Percentiles rank a stretch among this genome's conserved stretches.
phyloP scores from a whole-genome alignment of 2,888 invertebrate genomes.

The Dioctria linearis region DNA sequence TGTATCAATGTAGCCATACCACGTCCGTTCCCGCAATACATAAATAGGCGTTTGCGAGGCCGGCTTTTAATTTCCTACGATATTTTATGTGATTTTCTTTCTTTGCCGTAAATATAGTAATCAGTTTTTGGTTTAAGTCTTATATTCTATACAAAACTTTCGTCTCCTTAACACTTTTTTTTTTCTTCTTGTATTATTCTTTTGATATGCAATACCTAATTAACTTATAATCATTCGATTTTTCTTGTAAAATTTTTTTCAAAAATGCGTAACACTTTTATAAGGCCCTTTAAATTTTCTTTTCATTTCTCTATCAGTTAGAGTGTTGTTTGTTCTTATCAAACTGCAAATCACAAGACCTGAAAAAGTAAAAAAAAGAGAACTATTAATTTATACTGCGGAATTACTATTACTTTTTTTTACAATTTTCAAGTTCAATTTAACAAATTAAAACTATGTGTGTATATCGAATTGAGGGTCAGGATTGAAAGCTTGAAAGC shows the following conservation, averaged over 20 bases:
- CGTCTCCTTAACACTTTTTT: conserved; percentile 14
- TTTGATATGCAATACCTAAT: conserved; percentile 57
- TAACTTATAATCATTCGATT: conserved; percentile 27
- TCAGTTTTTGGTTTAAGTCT: conserved; percentile 18
- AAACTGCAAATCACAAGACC: conserved; percentile 19
- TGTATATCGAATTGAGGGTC: too few relatives aligned
- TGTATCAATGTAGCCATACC: conserved; percentile 87
- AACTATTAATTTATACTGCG: not conserved
- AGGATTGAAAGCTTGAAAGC: too few relatives aligned
- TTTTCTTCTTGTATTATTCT: conserved; percentile 23
- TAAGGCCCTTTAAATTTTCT: conserved; percentile 56
- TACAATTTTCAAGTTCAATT: too few relatives aligned
- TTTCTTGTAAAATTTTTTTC: conserved; percentile 54
- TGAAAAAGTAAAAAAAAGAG: conserved; percentile 8
- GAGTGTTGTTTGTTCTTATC: conserved; percentile 8
- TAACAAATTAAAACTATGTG: too few relatives aligned
- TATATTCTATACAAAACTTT: conserved; percentile 5
- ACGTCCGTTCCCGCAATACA: conserved; percentile 66
- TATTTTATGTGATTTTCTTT: conserved; percentile 19
- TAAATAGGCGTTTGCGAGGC: conserved; percentile 57
- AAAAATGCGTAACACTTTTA: conserved; percentile 57
- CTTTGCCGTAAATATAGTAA: conserved; percentile 20
- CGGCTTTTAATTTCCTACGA: conserved; percentile 4
- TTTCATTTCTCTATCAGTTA: conserved; percentile 42
- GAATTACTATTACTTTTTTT: too few relatives aligned